Base-by-base conservation (phyloP, 2,113 vertebrate genomes). In the Todiramphus saurophagus region DNA sequence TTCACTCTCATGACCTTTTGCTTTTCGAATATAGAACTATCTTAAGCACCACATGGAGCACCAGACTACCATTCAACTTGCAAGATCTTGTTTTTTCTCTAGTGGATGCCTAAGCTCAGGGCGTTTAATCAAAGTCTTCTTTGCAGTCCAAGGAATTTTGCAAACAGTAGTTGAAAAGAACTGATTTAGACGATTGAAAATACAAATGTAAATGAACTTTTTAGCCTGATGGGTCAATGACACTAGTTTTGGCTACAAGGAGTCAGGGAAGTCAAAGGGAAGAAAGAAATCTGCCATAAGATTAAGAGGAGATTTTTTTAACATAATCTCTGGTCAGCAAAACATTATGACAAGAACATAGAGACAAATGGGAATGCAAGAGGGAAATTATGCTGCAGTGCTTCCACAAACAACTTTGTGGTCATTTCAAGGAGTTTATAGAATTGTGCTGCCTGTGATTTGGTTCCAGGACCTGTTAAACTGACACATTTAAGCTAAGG, bases 161-260 rank as follows among this genome's bases (percentile, higher is more conserved):
- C 55, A 94, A 81, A 79, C 41, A 81, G 81, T 10, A 84, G 31
- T 56, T 51, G 82, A 95, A 97, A 95, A 48, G 90, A 95, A 51
- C 73, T 70, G 59, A 83, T 78, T 82, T 27, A 79, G 50, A 76
- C 2, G 3, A 69, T 6, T 89, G 62, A 91, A 91, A 95, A 76
- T 39, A 82, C 15, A 30, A 94, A 93, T 69, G 33, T 31, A 87
- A 94, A 96, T 55, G 25, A 84, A 87, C 33, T 43, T 66, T 69
- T 78, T 85, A 66, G 70, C 78, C 56, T 83, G 16, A 70, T 89
- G 27, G 55, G 67, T 55, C 70, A 87, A 56, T 83, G 37, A 90
- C 46, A 87, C 46, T 18, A 14, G 25, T 28, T 60, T 80, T 37
- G 41, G 44, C 17, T 84, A 68, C 41, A 87, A 15, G 39, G 62